Conservation (phyloP, 2,888 invertebrate genomes). For the Drosophila mimetica region DNA sequence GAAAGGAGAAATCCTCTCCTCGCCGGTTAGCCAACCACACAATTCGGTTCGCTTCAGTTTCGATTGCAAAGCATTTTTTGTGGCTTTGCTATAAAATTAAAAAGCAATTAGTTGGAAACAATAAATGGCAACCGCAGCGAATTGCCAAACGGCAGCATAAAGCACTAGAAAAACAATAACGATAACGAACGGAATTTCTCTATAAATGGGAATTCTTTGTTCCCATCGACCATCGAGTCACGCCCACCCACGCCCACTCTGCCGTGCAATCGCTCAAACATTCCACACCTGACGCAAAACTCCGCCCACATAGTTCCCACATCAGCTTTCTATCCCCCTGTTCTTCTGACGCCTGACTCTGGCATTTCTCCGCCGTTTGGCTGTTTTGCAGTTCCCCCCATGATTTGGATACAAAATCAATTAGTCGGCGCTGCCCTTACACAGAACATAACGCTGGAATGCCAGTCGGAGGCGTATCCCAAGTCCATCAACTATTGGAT, state of each 20-base stretch:
- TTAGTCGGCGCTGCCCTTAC: conserved; percentile 88
- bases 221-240: not conserved
- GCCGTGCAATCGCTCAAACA: conserved; percentile 20
- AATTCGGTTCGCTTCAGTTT: not conserved
- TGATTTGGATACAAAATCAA: conserved; percentile 90
- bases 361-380: conserved; percentile 20
- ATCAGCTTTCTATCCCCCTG: not conserved
- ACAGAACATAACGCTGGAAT: conserved; percentile 88
- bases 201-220: conserved; percentile 52
- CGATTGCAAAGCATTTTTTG: conserved; percentile 23
- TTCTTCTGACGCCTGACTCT: conserved; percentile 6
- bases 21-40: conserved; percentile 13
- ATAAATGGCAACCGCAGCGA: conserved; percentile 56
- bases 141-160: conserved; percentile 43
- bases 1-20: not conserved
- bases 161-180: conserved; percentile 37
- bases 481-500: conserved; percentile 91
- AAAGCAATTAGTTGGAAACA: conserved; percentile 69
- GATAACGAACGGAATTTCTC: conserved; percentile 60
- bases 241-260: not conserved
- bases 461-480: conserved; percentile 89
- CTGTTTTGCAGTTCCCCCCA: conserved; percentile 87
- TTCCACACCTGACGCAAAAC: conserved; percentile 30
- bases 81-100: conserved; percentile 64
- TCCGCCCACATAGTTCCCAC: not conserved